These are phyloP conservation scores for Solenopsis fugax DNA, from an alignment of 1,140 invertebrate genomes.

Conservation along the genomic window DNA sequence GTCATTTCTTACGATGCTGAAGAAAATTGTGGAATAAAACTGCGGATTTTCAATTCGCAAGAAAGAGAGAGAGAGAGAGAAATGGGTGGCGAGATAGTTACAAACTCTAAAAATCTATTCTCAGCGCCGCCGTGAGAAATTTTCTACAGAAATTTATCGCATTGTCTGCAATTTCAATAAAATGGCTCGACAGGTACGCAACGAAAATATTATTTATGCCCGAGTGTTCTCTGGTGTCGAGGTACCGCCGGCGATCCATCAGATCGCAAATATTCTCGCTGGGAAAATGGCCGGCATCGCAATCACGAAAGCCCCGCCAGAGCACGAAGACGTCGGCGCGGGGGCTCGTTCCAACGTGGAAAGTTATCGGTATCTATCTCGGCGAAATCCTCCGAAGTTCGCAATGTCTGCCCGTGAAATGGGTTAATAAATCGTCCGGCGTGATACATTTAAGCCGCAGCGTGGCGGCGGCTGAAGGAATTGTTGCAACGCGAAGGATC, in stretches of 20 bases:
- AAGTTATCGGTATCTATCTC: constrained; percentile 64
- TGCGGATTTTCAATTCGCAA: background rate
- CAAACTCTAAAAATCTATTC: background rate
- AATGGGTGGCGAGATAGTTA: background rate
- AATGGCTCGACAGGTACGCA: constrained; percentile 2
- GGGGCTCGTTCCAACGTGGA: constrained; percentile 43
- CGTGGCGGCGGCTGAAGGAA: constrained; percentile 19
- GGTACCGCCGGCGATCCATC: constrained; percentile 31
- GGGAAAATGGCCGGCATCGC: constrained; percentile 48
- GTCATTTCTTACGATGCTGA: background rate
- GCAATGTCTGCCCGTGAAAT: constrained; percentile 67
- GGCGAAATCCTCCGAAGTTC: constrained; percentile 64
- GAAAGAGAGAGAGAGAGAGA: too few species aligned
- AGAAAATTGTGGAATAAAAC: background rate
- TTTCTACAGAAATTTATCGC: background rate
- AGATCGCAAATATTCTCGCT: constrained; percentile 46
- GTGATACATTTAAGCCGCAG: constrained; percentile 61
- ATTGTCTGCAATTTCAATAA: constrained; percentile 15
- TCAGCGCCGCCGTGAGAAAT: background rate
- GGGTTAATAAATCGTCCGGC: constrained; percentile 75
- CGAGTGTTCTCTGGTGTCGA: background rate
- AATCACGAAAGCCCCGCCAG: constrained; percentile 44
- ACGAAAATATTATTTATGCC: constrained; percentile 48
- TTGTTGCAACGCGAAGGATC: constrained; percentile 55
- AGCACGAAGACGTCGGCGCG: constrained; percentile 11